Conservation (phyloP, 1,140 invertebrate species). For the Drosophila gunungcola region DNA sequence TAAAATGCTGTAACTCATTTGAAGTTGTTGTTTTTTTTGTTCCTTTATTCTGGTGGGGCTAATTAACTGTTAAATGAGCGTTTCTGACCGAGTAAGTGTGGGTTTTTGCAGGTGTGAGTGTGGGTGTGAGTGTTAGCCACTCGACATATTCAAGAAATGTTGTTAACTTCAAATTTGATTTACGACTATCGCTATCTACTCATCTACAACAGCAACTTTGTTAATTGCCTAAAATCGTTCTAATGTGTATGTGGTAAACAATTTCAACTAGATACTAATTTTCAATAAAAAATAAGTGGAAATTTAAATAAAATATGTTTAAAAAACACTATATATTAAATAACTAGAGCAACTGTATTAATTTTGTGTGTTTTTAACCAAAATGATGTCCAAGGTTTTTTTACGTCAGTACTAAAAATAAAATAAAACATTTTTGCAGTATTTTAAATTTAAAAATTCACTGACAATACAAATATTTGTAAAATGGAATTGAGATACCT, state of each 20-base stretch:
- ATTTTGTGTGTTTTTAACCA: too few species aligned
- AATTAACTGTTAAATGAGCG: slow-evolving; percentile 45
- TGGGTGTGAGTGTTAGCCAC: slow-evolving; percentile 23
- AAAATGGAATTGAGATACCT: too few species aligned
- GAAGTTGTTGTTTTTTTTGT: slow-evolving; percentile 1
- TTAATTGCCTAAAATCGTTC: neutral
- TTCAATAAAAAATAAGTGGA: too few species aligned
- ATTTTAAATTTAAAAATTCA: too few species aligned
- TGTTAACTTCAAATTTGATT: slow-evolving; percentile 23
- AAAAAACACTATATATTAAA: too few species aligned
- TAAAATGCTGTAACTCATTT: slow-evolving; percentile 44
- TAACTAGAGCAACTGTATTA: too few species aligned
- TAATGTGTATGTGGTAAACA: neutral
- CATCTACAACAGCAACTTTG: neutral
- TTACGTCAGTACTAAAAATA: too few species aligned
- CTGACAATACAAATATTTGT: too few species aligned
- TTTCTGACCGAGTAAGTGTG: slow-evolving; percentile 5
- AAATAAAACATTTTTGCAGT: too few species aligned
- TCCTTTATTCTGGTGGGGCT: slow-evolving; percentile 3
- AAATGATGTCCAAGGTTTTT: too few species aligned
- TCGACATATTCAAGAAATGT: slow-evolving; percentile 12
- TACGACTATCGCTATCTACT: slow-evolving; percentile 8
- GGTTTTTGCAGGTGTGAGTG: slow-evolving; percentile 5
- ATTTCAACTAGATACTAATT: too few species aligned
- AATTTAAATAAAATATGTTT: too few species aligned